These are phyloP conservation scores for Perca schrenkii DNA, from an alignment of 2,113 vertebrate genomes.

Conservation along the genomic window DNA sequence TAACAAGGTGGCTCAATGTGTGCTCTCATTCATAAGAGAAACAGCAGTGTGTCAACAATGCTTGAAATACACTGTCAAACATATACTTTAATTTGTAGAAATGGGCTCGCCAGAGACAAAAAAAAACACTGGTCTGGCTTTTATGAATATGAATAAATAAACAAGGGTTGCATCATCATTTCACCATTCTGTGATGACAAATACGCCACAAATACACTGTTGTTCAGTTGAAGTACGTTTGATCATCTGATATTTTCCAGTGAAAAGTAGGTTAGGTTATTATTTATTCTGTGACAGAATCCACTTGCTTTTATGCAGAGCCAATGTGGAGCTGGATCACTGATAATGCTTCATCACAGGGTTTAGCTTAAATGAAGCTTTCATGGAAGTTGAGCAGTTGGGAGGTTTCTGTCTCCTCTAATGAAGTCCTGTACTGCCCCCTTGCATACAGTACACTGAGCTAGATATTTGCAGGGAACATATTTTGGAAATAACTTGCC, in stretches of 20 bases:
- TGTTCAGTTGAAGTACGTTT: slow-evolving; percentile 36
- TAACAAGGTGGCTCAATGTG: neutral
- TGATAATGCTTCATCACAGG: slow-evolving; percentile 51
- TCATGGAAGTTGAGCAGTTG: slow-evolving; percentile 30
- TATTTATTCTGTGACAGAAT: slow-evolving; percentile 36
- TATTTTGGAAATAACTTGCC: neutral
- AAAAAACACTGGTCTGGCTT: neutral
- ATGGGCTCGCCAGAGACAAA: neutral
- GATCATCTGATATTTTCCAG: slow-evolving; percentile 43
- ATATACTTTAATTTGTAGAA: slow-evolving; percentile 30
- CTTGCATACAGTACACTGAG: slow-evolving; percentile 33
- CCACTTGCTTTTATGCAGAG: slow-evolving; percentile 29
- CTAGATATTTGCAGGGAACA: neutral
- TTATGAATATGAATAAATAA: slow-evolving; percentile 43
- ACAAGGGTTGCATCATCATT: slow-evolving; percentile 32
- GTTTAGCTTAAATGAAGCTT: slow-evolving; percentile 35
- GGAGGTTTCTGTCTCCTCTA: slow-evolving; percentile 37
- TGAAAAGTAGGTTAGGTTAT: slow-evolving; percentile 52
- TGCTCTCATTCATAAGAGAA: neutral
- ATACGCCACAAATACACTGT: slow-evolving; percentile 6
- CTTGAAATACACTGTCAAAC: slow-evolving; percentile 32
- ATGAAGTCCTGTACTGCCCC: slow-evolving; percentile 66
- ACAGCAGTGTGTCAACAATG: neutral
- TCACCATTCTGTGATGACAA: slow-evolving; percentile 36
- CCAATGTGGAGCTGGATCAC: slow-evolving; percentile 25